These are phyloP conservation scores for Sinotaia quadrata DNA, from an alignment of 2,888 invertebrate species.

Conservation along the genomic window DNA sequence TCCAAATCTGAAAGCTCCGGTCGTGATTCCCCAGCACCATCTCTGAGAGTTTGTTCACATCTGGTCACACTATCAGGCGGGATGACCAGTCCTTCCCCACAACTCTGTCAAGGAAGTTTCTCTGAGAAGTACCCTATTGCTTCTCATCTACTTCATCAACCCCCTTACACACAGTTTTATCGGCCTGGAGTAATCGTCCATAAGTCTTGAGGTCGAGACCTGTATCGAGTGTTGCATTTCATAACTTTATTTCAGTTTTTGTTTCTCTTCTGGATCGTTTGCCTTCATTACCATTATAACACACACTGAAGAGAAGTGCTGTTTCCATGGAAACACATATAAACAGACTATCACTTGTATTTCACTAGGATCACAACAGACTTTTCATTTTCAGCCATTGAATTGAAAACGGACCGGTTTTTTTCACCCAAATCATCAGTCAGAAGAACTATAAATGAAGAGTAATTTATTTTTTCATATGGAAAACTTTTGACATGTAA, in stretches of 20 bases:
- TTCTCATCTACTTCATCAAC: conserved; percentile 56
- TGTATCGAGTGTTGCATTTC: not conserved
- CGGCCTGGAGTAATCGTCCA: conserved; percentile 67
- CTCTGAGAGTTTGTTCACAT: conserved; percentile 31
- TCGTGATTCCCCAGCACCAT: conserved; percentile 47
- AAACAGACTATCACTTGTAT: not conserved
- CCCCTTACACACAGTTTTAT: conserved; percentile 52
- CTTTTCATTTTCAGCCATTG: not conserved
- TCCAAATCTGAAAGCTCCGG: conserved; percentile 54
- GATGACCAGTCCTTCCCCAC: conserved; percentile 35
- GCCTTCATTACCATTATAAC: not conserved
- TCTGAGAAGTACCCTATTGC: conserved; percentile 61
- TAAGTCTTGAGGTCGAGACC: conserved; percentile 49
- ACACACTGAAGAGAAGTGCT: conserved; percentile 22
- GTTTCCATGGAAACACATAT: not conserved
- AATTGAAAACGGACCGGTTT: not conserved
- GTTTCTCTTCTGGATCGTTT: not conserved
- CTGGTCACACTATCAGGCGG: conserved; percentile 22
- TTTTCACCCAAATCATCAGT: not conserved
- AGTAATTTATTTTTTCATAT: conserved; percentile 22
- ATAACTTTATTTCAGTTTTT: not conserved
- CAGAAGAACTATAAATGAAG: not conserved
- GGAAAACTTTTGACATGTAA: not conserved
- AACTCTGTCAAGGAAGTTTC: conserved; percentile 26
- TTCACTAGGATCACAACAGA: too few relatives aligned